Base-by-base conservation (phyloP, 2,797 vertebrate species). In the Heterohyrax brucei region DNA sequence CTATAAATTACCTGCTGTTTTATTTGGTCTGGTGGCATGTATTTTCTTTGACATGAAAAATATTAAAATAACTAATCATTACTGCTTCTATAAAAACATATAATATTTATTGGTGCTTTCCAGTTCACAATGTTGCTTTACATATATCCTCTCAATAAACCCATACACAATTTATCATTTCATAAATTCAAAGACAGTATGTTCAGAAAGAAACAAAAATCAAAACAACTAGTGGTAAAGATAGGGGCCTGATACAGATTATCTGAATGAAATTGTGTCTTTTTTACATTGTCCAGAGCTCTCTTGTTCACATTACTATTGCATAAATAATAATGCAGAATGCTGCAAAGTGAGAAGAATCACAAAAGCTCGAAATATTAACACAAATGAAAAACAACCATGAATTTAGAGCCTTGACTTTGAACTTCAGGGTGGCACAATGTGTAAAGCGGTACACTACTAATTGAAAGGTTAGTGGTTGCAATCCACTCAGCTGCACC, bases 1-100 rank as follows among this genome's bases (percentile, higher is more conserved):
- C 16, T 75, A 30, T 90, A 22, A 92, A 76, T 82, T 91, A 70
- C 4, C 26, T 89, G 30, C 33, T 91, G 7, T 77, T 86, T 92
- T 90, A 68, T 46, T 83, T 76, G 56, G 18, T 39, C 90, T 70
- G 28, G n/a, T 46, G 70, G 44, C 7, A 73, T 39, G 7, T 66
- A 68, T 84, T 85, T 94, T 86, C 56, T 78, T 87, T 59, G 88
- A 84, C 46, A 61, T 70, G n/a, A 90, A 73, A 92, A 92, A 62
- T 80, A 93, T 72, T 66, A 86, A 82, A 89, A 80, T 13, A 84
- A 87, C 24, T 76, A n/a, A 77, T 73, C 82, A 73, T 77, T 86
- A 92, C 82, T 90, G 44, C 53, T 80, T 21, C 39, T 48, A 82
- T 70, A 95, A 92, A 92, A 94, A 82, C 66, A 53, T 56, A 89